phyloP scores from a whole-genome alignment of 2,888 invertebrate species.

The Minunthozetes semirufus region DNA sequence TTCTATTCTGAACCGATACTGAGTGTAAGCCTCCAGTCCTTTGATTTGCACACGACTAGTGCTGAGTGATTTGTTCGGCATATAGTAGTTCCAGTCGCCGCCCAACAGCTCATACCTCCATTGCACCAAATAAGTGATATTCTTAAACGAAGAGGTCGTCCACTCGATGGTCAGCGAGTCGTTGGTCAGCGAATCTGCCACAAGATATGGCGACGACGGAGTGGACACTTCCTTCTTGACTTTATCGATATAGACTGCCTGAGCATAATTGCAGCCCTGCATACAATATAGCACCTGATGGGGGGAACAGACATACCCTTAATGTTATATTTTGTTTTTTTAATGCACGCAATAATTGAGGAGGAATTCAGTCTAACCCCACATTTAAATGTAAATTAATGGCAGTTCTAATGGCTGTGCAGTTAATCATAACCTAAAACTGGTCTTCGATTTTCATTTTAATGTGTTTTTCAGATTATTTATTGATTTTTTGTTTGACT shows the following conservation, averaged over 20 bases:
- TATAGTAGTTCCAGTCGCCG: conserved; percentile 72
- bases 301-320: neutral
- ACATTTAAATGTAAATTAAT: no score
- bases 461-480: no score
- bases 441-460: no score
- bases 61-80: conserved; percentile 38
- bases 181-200: conserved; percentile 67
- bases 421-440: no score
- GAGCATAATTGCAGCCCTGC: conserved; percentile 72
- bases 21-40: conserved; percentile 75
- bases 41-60: conserved; percentile 54
- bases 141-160: conserved; percentile 52
- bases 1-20: conserved; percentile 85
- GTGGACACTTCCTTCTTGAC: conserved; percentile 58
- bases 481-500: no score
- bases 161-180: conserved; percentile 73
- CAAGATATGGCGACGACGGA: conserved; percentile 66
- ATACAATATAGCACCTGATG: conserved; percentile 64
- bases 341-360: no score
- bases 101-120: conserved; percentile 58
- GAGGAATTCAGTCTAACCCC: no score
- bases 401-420: no score
- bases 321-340: no score
- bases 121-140: conserved; percentile 59
- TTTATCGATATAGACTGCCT: conserved; percentile 63